Percentiles rank a stretch among this genome's conserved stretches.
Conservation (phyloP, 2,113 vertebrate genomes). For the Cyprinus carpio region DNA sequence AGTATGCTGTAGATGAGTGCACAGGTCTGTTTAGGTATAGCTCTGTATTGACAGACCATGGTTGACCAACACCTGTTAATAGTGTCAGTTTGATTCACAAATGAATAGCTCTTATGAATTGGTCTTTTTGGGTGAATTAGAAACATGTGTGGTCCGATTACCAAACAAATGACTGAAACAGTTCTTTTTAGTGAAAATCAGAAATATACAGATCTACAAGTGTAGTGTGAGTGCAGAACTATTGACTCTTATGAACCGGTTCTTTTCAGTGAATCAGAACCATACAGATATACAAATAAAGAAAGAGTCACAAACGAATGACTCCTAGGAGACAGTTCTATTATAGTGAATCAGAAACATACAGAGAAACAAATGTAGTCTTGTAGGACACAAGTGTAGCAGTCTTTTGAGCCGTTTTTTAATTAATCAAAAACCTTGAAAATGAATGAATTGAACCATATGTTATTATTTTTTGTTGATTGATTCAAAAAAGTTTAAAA, state of each 20-base stretch:
- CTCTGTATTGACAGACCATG: too few relatives aligned
- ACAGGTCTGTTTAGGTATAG: neutral
- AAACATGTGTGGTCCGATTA: neutral
- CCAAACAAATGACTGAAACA: neutral
- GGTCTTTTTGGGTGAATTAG: neutral
- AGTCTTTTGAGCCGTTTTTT: neutral
- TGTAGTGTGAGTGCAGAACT: neutral
- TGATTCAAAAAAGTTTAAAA: neutral
- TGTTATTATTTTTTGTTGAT: neutral
- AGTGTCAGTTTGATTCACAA: neutral
- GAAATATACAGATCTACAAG: neutral
- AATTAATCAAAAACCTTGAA: neutral
- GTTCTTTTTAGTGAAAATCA: neutral
- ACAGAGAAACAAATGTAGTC: neutral
- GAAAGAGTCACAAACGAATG: neutral
- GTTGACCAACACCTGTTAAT: neutral
- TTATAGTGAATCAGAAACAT: neutral
- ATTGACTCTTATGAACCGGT: neutral
- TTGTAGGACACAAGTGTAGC: neutral
- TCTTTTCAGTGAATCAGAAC: neutral
- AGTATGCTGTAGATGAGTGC: slow-evolving; percentile 15
- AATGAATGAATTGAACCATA: neutral
- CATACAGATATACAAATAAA: neutral
- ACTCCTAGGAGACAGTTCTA: too few relatives aligned
- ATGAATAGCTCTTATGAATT: too few relatives aligned